Evolutionary conservation across 2,113 vertebrate species (phyloP).

Genomic region (Macroglossus sobrinus): DNA sequence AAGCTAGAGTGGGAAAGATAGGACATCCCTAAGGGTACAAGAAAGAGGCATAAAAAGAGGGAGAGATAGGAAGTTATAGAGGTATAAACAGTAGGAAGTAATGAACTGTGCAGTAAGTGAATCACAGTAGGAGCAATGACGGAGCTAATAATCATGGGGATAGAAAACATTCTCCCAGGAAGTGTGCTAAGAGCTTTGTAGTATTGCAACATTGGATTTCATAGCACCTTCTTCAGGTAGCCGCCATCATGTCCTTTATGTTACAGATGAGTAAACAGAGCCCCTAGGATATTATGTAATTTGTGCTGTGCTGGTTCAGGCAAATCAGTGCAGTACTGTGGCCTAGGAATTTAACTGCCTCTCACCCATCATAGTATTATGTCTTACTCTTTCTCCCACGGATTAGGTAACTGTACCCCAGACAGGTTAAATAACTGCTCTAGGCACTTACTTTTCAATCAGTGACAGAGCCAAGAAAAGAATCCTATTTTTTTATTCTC

Average conservation of each 20-base stretch:
- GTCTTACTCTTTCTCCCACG: neutral
- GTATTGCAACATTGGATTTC: neutral
- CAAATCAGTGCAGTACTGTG: neutral
- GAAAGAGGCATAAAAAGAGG: neutral
- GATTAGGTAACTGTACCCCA: neutral
- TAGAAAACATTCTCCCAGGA: neutral
- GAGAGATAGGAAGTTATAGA: neutral
- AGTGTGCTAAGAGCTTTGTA: neutral
- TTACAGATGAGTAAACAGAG: neutral
- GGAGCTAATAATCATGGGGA: rapidly evolving
- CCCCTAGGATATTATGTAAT: neutral
- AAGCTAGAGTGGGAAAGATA: neutral
- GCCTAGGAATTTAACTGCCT: neutral
- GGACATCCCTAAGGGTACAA: neutral
- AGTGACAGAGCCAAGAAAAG: neutral
- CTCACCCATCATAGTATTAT: neutral
- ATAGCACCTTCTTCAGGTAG: neutral
- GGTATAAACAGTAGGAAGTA: neutral
- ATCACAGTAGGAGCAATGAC: neutral
- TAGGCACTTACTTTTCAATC: neutral
- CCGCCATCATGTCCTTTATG: neutral
- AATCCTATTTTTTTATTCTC: neutral
- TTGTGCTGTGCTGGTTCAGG: neutral
- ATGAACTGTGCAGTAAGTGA: neutral
- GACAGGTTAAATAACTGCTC: neutral